Evolutionary conservation across 2,797 vertebrate genomes (phyloP).

Genomic region (Microctenopoma stevenorrisi): DNA sequence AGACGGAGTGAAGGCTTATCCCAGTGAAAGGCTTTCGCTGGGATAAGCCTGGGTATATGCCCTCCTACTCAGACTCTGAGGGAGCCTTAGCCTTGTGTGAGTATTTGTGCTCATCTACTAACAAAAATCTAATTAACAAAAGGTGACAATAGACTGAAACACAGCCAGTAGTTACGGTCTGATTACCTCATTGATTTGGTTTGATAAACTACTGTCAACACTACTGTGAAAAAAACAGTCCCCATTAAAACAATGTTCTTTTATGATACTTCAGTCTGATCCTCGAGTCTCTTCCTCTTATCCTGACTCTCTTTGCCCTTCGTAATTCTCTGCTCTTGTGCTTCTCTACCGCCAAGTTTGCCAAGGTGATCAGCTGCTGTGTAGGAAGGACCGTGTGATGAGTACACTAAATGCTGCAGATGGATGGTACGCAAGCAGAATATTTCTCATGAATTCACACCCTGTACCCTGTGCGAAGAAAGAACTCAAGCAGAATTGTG

Average conservation of each 20-base stretch:
- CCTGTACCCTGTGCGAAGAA: slow-evolving; percentile 29
- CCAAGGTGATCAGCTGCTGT: slow-evolving; percentile 59
- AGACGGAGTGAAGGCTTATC: slow-evolving; percentile 52
- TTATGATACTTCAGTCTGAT: slow-evolving; percentile 28
- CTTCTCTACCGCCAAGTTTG: slow-evolving; percentile 41
- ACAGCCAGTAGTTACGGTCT: slow-evolving; percentile 9
- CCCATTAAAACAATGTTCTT: slow-evolving; percentile 3
- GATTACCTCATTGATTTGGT: slow-evolving; percentile 18
- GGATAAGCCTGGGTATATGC: slow-evolving; percentile 46
- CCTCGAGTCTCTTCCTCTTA: slow-evolving; percentile 28
- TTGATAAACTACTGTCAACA: slow-evolving; percentile 20
- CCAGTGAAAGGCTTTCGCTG: slow-evolving; percentile 47
- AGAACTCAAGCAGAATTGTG: slow-evolving; percentile 55
- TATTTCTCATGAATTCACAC: slow-evolving; percentile 57
- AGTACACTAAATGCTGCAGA: slow-evolving; percentile 39
- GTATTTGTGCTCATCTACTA: slow-evolving; percentile 23
- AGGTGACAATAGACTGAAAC: slow-evolving; percentile 35
- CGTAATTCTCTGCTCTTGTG: slow-evolving; percentile 17
- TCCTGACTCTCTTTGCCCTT: slow-evolving; percentile 36
- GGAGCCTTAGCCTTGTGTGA: slow-evolving; percentile 21
- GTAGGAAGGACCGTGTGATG: slow-evolving; percentile 34
- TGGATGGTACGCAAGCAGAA: slow-evolving; percentile 49
- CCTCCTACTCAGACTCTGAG: slow-evolving; percentile 44
- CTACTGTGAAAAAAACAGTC: slow-evolving; percentile 36
- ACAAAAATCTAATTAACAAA: slow-evolving; percentile 45